These are phyloP conservation scores for Amphibalanus amphitrite DNA, from an alignment of 1,140 invertebrate species.

Conservation along the genomic window DNA sequence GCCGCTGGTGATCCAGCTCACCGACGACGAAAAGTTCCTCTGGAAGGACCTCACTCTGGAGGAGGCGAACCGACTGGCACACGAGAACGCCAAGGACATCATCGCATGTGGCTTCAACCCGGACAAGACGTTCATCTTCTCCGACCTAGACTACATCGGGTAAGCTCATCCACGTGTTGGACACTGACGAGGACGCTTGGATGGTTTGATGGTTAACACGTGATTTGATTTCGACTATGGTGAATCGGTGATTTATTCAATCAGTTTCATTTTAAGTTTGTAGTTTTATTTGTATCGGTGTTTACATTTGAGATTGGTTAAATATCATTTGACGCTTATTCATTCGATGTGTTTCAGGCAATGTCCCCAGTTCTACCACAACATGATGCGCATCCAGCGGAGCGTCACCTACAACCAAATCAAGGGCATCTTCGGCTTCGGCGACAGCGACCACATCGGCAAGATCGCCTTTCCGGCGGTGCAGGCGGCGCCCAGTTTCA, in stretches of 20 bases:
- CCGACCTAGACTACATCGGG: slow-evolving; percentile 88
- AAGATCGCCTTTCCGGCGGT: slow-evolving; percentile 94
- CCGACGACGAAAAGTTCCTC: slow-evolving; percentile 95
- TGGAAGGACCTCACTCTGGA: slow-evolving; percentile 93
- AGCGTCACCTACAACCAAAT: slow-evolving; percentile 89
- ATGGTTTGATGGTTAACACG: too few relatives aligned
- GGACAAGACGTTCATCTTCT: slow-evolving; percentile 95
- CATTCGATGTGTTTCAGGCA: too few relatives aligned
- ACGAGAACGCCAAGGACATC: slow-evolving; percentile 93
- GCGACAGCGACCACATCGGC: slow-evolving; percentile 81
- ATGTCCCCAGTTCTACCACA: slow-evolving; percentile 77
- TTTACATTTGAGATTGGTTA: too few relatives aligned
- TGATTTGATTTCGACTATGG: too few relatives aligned
- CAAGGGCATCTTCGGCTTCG: slow-evolving; percentile 90
- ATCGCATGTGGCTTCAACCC: slow-evolving; percentile 93
- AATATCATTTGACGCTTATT: too few relatives aligned
- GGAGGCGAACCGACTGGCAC: slow-evolving; percentile 63
- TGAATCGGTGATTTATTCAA: too few relatives aligned
- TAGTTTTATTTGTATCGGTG: too few relatives aligned
- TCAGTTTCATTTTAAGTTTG: too few relatives aligned
- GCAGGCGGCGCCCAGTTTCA: slow-evolving; percentile 88
- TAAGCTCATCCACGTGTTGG: too few relatives aligned
- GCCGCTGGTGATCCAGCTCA: slow-evolving; percentile 88
- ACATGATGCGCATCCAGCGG: slow-evolving; percentile 57
- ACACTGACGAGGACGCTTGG: too few relatives aligned